phyloP scores from a whole-genome alignment of 2,888 invertebrate species.

The Ryuthela nishihirai region DNA sequence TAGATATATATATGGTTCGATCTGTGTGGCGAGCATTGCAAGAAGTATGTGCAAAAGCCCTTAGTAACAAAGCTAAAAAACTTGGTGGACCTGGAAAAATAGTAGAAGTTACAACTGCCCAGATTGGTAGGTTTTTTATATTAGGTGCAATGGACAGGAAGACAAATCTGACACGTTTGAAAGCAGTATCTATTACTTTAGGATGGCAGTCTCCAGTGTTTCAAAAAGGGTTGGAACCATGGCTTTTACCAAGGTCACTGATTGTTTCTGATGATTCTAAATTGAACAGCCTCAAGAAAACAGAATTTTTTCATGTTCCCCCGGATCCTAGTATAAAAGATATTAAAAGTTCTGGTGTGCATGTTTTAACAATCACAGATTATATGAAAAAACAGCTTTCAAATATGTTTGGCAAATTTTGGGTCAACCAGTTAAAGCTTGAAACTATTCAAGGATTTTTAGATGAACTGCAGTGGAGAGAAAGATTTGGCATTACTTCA shows the following conservation, averaged over 20 bases:
- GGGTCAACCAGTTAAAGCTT: conserved; percentile 58
- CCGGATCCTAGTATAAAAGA: conserved; percentile 4
- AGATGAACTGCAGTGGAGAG: conserved; percentile 85
- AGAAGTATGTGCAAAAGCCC: conserved; percentile 13
- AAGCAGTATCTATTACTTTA: conserved; percentile 55
- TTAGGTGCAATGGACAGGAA: conserved; percentile 73
- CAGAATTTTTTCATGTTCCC: neutral
- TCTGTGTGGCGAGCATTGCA: conserved; percentile 29
- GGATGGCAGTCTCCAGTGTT: neutral
- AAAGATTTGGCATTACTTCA: conserved; percentile 73
- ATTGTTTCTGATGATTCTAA: conserved; percentile 9
- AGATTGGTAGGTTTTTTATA: conserved; percentile 80
- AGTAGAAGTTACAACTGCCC: conserved; percentile 61
- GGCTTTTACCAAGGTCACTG: conserved; percentile 9
- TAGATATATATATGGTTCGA: conserved; percentile 17
- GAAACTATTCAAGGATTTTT: conserved; percentile 86
- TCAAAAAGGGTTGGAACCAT: conserved; percentile 4
- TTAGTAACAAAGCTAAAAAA: conserved; percentile 4
- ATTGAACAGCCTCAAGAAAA: neutral
- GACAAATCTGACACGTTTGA: conserved; percentile 67
- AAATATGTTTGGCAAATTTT: conserved; percentile 27
- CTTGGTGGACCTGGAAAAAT: conserved; percentile 39
- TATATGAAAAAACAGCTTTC: conserved; percentile 28
- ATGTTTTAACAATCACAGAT: conserved; percentile 16
- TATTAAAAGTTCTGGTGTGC: neutral